Evolutionary conservation across 2,888 invertebrate species (phyloP).

Genomic region (Cephus nigrinus): DNA sequence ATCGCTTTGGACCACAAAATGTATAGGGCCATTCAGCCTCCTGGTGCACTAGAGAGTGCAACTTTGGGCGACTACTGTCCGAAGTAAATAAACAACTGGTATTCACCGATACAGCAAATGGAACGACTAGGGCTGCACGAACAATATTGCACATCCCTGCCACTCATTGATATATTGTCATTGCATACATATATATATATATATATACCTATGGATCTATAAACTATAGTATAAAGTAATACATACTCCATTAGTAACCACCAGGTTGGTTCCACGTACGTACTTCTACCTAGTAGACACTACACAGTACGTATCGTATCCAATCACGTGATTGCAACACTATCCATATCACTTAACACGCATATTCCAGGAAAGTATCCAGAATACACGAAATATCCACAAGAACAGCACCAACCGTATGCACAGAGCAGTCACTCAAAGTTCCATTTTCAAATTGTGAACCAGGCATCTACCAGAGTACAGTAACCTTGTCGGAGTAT

Average conservation of each 20-base stretch:
- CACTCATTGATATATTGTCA: too few species aligned
- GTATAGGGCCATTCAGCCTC: background rate
- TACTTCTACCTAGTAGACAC: background rate
- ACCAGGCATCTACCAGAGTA: background rate
- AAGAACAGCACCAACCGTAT: background rate
- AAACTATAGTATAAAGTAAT: background rate
- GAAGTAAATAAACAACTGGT: background rate
- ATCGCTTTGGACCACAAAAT: background rate
- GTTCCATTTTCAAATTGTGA: background rate
- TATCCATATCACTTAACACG: background rate
- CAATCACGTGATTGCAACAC: background rate
- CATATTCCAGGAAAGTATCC: background rate
- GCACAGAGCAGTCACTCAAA: background rate
- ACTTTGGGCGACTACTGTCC: background rate
- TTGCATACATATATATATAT: too few species aligned
- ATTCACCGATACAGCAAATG: background rate
- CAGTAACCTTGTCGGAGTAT: background rate
- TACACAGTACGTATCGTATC: background rate
- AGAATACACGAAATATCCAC: background rate
- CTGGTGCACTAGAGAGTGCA: background rate
- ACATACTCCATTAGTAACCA: background rate
- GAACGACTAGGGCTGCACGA: background rate
- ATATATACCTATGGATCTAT: background rate
- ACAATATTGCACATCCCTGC: background rate
- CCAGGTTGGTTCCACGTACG: background rate